Conservation (phyloP, 2,888 invertebrate genomes). For the Rhagium mordax region DNA sequence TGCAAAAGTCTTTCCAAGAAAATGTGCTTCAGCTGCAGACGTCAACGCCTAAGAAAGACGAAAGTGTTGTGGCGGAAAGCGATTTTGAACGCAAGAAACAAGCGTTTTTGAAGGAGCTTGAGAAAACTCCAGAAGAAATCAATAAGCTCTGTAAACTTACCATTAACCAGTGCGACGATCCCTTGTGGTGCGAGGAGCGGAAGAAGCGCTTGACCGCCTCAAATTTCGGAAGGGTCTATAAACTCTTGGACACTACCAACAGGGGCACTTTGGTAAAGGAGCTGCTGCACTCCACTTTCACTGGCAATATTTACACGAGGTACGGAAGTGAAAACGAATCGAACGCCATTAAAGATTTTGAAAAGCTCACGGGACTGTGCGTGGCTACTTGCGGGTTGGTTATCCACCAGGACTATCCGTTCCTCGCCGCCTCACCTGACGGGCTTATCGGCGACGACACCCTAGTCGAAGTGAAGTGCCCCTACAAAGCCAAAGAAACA, state of each 20-base stretch:
- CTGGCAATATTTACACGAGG: conserved; percentile 53
- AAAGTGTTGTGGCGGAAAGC: conserved; percentile 10
- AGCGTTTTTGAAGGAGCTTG: conserved; percentile 47
- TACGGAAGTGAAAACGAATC: conserved; percentile 55
- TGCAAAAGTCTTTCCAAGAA: conserved; percentile 27
- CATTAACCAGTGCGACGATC: conserved; percentile 48
- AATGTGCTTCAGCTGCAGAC: not conserved
- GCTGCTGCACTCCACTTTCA: conserved; percentile 51
- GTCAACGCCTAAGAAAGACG: conserved; percentile 22
- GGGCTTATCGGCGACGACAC: conserved; percentile 52
- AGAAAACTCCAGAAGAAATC: conserved; percentile 46
- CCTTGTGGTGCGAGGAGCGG: conserved; percentile 57
- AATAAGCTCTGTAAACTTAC: conserved; percentile 49
- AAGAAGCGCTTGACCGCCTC: conserved; percentile 60
- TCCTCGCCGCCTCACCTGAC: conserved; percentile 57
- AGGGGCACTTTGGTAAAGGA: conserved; percentile 48
- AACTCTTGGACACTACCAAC: conserved; percentile 51
- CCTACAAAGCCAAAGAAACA: conserved; percentile 52
- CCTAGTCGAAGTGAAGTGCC: conserved; percentile 59
- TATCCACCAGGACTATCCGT: conserved; percentile 52
- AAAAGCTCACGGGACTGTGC: conserved; percentile 42
- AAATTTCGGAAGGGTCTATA: conserved; percentile 58
- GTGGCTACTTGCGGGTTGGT: conserved; percentile 53
- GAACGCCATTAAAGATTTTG: conserved; percentile 51
- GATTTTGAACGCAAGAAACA: conserved; percentile 46